A percentile compares a stretch with the other conserved stretches of the same genome.
Conservation (phyloP, 2,888 invertebrate genomes). For the Phasia obesa region DNA sequence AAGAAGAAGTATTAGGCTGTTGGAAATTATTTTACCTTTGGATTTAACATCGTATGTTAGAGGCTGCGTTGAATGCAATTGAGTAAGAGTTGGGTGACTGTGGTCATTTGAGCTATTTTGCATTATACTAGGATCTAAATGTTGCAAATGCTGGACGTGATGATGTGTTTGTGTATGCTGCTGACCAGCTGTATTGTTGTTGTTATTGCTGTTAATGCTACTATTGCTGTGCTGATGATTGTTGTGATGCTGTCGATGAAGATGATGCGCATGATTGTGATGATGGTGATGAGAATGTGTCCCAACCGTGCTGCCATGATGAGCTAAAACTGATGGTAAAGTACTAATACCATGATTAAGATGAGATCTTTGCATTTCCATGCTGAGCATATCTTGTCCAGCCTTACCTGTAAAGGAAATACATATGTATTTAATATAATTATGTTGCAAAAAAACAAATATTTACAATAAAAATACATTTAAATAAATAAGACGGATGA, state of each 20-base stretch:
- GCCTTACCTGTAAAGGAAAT: conserved; percentile 30
- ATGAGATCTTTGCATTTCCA: conserved; percentile 69
- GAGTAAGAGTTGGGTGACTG: conserved; percentile 38
- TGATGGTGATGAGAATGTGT: conserved; percentile 44
- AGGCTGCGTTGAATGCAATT: conserved; percentile 34
- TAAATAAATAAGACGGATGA: too few relatives aligned
- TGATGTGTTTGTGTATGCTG: conserved; percentile 47
- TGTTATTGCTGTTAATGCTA: conserved; percentile 31
- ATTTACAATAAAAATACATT: too few relatives aligned
- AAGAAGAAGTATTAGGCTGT: too few relatives aligned
- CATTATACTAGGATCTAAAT: conserved; percentile 58
- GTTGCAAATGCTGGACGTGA: conserved; percentile 51
- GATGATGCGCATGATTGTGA: conserved; percentile 53
- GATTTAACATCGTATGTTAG: conserved; percentile 52
- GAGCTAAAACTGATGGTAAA: conserved; percentile 50
- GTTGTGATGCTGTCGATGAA: conserved; percentile 57
- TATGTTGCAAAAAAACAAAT: too few relatives aligned
- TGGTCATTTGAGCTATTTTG: conserved; percentile 56
- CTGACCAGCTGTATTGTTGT: conserved; percentile 22
- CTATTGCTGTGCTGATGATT: conserved; percentile 44
- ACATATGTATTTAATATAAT: too few relatives aligned
- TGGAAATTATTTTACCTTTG: conserved; percentile 40
- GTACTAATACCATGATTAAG: conserved; percentile 50
- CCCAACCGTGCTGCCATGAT: conserved; percentile 48
- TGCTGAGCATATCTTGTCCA: conserved; percentile 69